Percentiles rank a stretch among this genome's conserved stretches.
Conservation (phyloP, 2,888 invertebrate species). For the Catocala sponsa region DNA sequence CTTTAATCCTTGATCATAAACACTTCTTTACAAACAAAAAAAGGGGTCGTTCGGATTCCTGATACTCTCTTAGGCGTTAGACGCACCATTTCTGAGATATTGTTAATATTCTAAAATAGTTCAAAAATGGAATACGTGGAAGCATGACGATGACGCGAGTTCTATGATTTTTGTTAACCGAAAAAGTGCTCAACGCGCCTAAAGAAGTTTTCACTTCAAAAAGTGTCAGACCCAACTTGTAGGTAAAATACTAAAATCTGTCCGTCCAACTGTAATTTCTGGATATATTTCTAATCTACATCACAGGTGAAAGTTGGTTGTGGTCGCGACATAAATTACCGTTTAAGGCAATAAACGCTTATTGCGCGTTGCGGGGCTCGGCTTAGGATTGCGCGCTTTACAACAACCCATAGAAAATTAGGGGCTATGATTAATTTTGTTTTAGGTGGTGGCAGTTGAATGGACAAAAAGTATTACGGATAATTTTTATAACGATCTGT, state of each 20-base stretch:
- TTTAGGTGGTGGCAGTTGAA: slow-evolving; percentile 3
- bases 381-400: slow-evolving; percentile 32
- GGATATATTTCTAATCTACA: slow-evolving; percentile 35
- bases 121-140: too few species aligned
- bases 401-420: slow-evolving; percentile 20
- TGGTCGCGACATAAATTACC: slow-evolving; percentile 63
- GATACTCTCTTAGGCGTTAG: too few species aligned
- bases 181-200: too few species aligned
- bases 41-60: too few species aligned
- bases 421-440: slow-evolving; percentile 18
- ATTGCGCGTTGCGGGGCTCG: slow-evolving; percentile 45
- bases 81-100: too few species aligned
- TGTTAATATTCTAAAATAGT: too few species aligned
- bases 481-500: not conserved
- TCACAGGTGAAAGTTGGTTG: slow-evolving; percentile 56
- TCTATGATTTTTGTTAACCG: too few species aligned
- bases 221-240: not conserved
- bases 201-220: too few species aligned
- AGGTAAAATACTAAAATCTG: not conserved
- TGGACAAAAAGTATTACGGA: not conserved
- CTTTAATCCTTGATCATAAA: too few species aligned
- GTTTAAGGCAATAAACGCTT: slow-evolving; percentile 62
- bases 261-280: slow-evolving; percentile 6
- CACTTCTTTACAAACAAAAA: too few species aligned
- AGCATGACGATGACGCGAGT: too few species aligned